Base-by-base conservation (phyloP, 1,140 invertebrate genomes). In the Drosophila bocqueti region DNA sequence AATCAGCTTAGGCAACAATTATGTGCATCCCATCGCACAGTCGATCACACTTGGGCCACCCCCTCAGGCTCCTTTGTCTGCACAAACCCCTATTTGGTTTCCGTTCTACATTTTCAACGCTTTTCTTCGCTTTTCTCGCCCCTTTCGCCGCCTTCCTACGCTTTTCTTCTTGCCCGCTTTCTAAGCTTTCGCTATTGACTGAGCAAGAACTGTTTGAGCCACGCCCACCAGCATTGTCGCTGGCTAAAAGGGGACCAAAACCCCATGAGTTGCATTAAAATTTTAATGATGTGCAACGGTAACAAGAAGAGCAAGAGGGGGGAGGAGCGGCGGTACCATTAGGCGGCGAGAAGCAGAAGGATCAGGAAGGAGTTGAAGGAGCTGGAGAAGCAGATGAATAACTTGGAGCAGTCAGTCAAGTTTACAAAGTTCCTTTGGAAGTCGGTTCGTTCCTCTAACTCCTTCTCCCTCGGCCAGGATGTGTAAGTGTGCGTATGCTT, bases 221-320 rank as follows among this genome's bases (percentile, higher is more conserved):
- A 89, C 77, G 81, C 83, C 81, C 74, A 47, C 52, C 60, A 59
- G 65, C 66, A 87, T 87, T 86, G 76, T 89, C 67, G 43, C 24
- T 4, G 49, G 31, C 67, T 46, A 68, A 65, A 57, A 68, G 55
- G 55, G 40, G 40, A 18, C 67, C 45, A 47, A 57, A 68, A 57
- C 61, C 64, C 42, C 42, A 57, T 62, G 71, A 43, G 43, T 57
- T 45, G 65, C 84, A 87, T 87, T 84, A 81, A 77, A 89, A 75
- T 87, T 89, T 87, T 87, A 87, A 87, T 87, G 84, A 87, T 81
- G 84, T 87, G 84, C 68, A 71, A 71, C 62, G 67, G 49, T 73
- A 43, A 42, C 69, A 72, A 46, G 46, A 31, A 36, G 31, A 66
- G 42, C 5, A 45, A 60, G 16, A 38, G 4, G 29, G 29, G 38